Evolutionary conservation across 92 coral and sea anemone species (phyloP).

Genomic region (Phenganax marumi): DNA sequence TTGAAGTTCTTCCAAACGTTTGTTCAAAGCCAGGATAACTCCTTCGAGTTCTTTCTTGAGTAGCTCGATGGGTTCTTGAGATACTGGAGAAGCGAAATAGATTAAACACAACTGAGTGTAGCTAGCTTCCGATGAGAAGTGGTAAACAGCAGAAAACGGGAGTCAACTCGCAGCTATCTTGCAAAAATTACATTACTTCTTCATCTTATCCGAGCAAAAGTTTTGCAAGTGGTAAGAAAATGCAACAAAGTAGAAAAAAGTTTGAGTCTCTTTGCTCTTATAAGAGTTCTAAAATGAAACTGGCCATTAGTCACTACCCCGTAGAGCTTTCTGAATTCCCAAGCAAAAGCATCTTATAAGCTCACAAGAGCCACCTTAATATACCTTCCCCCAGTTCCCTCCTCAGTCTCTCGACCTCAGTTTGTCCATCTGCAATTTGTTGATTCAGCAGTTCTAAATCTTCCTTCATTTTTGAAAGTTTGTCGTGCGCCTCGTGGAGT

Average conservation of each 20-base stretch:
- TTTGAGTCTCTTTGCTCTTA: no score
- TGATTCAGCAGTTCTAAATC: conserved; percentile 39
- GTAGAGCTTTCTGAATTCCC: no score
- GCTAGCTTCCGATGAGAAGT: not conserved
- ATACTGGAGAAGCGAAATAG: not conserved
- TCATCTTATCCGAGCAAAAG: no score
- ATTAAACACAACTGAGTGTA: not conserved
- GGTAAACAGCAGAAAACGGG: no score
- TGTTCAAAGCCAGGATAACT: conserved; percentile 73
- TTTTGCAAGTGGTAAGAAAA: no score
- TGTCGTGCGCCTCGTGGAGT: conserved; percentile 23
- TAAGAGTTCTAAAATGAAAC: no score
- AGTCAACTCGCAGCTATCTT: no score
- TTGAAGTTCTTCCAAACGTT: conserved; percentile 66
- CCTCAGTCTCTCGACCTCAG: conserved; percentile 27
- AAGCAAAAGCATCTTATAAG: not conserved
- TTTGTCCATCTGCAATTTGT: conserved; percentile 31
- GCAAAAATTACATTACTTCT: no score
- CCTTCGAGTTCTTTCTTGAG: conserved; percentile 81
- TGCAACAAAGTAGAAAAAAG: no score
- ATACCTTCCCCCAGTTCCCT: conserved; percentile 29
- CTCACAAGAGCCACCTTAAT: not conserved
- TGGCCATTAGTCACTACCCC: no score
- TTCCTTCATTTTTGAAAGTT: conserved; percentile 33
- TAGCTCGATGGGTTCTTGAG: conserved; percentile 57